phyloP scores from a whole-genome alignment of 2,888 invertebrate genomes.

The Leucoma salicis region DNA sequence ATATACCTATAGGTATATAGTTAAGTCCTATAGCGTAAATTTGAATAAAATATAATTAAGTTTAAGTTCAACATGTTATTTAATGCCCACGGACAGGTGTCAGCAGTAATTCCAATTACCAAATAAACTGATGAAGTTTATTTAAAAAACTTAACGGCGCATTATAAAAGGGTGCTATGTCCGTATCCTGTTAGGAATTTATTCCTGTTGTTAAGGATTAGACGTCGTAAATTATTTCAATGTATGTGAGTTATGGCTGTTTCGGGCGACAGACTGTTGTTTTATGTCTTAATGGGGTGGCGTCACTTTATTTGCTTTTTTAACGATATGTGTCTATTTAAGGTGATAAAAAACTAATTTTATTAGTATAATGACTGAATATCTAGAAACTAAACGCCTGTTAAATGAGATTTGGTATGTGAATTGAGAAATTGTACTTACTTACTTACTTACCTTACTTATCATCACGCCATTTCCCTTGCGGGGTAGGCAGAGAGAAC shows the following conservation, averaged over 20 bases:
- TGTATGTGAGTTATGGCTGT: constrained; percentile 58
- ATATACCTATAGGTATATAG: too few relatives aligned
- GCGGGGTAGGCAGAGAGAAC: too few relatives aligned
- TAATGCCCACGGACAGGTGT: constrained; percentile 19
- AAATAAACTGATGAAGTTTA: constrained; percentile 48
- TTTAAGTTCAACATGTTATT: neutral
- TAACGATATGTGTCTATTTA: constrained; percentile 37
- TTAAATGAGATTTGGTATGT: too few relatives aligned
- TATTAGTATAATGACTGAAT: constrained; percentile 37
- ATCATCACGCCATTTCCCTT: too few relatives aligned
- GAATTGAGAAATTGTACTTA: too few relatives aligned
- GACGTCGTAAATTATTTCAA: constrained; percentile 70
- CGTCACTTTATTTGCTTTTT: constrained; percentile 42
- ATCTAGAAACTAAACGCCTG: too few relatives aligned
- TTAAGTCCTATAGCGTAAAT: too few relatives aligned
- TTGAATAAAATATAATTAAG: too few relatives aligned
- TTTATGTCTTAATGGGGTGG: constrained; percentile 57
- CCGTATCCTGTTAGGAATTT: constrained; percentile 63
- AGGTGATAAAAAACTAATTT: constrained; percentile 26
- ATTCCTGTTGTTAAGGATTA: constrained; percentile 61
- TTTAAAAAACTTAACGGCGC: constrained; percentile 57
- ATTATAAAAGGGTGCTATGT: constrained; percentile 50
- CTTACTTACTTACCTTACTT: too few relatives aligned
- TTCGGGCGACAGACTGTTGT: constrained; percentile 63
- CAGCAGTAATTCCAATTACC: constrained; percentile 19